Conservation (phyloP, 92 coral and sea anemone species). For the Parazoanthus atlanticus region DNA sequence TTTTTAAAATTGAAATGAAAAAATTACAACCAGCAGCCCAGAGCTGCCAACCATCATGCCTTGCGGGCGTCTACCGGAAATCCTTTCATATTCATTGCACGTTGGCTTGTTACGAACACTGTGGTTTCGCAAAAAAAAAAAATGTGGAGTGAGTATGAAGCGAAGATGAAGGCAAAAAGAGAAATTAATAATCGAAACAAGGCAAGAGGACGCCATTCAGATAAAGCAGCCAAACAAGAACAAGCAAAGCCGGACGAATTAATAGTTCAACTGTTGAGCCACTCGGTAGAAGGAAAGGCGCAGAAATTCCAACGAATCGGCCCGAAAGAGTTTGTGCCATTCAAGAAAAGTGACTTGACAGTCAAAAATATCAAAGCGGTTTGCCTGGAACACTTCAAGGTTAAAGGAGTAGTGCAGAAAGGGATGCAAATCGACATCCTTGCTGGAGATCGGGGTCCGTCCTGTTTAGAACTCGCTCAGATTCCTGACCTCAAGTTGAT, state of each 20-base stretch:
- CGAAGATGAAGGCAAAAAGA: constrained; percentile 52
- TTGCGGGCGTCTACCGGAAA: constrained; percentile 14
- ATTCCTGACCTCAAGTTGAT: constrained; percentile 46
- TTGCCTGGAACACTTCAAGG: constrained; percentile 22
- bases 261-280: too few relatives aligned
- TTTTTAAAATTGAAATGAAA: not conserved
- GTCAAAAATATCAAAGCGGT: constrained; percentile 14
- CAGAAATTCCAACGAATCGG: constrained; percentile 50
- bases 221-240: constrained; percentile 19
- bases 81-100: not conserved
- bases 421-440: constrained; percentile 32
- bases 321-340: constrained; percentile 54
- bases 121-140: constrained; percentile 7
- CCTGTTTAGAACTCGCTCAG: constrained; percentile 17
- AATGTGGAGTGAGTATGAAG: constrained; percentile 42
- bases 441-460: constrained; percentile 44
- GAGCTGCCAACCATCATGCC: constrained; percentile 51
- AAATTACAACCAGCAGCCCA: constrained; percentile 36
- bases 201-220: constrained; percentile 15
- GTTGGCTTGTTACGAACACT: not conserved
- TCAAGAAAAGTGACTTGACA: constrained; percentile 23
- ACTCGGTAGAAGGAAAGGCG: constrained; percentile 49
- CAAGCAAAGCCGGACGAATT: too few relatives aligned
- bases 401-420: constrained; percentile 29
- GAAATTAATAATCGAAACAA: constrained; percentile 1